phyloP scores from a whole-genome alignment of 1,140 invertebrate genomes.

The Matsumurasca onukii region DNA sequence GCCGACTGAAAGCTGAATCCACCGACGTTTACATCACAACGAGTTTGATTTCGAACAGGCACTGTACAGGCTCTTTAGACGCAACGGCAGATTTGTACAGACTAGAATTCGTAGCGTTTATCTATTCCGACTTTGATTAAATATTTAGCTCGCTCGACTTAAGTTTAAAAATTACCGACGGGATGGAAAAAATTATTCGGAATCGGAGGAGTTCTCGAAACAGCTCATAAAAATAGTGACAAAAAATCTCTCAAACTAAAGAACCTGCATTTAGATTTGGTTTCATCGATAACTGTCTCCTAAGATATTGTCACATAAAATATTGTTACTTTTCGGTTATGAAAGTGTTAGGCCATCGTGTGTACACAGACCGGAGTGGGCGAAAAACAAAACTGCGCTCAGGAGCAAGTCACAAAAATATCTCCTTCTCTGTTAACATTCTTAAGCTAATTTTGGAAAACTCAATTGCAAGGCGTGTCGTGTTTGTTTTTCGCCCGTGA shows the following conservation, averaged over 20 bases:
- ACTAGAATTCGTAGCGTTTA: too few species aligned
- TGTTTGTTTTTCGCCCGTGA: constrained; percentile 12
- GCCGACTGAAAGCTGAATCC: too few species aligned
- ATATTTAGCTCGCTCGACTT: too few species aligned
- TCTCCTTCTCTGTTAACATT: constrained; percentile 12
- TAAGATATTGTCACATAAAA: constrained; percentile 3
- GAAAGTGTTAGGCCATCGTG: constrained; percentile 8
- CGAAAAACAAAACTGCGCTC: neutral
- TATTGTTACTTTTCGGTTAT: neutral
- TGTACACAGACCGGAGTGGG: neutral
- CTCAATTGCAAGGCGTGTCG: constrained; percentile 16
- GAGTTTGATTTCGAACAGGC: neutral
- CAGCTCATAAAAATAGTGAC: neutral
- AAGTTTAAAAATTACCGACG: too few species aligned
- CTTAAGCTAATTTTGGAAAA: constrained; percentile 27
- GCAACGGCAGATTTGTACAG: too few species aligned
- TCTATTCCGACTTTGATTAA: too few species aligned
- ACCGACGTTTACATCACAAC: constrained; percentile 1
- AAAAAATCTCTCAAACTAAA: neutral
- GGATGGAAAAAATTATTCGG: too few species aligned
- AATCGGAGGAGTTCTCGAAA: neutral
- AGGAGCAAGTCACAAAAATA: constrained; percentile 5
- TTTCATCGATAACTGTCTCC: neutral
- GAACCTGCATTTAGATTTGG: neutral
- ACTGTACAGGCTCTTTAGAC: neutral